These are phyloP conservation scores for Notodonta ziczac DNA, from an alignment of 2,888 invertebrate species.

Conservation along the genomic window DNA sequence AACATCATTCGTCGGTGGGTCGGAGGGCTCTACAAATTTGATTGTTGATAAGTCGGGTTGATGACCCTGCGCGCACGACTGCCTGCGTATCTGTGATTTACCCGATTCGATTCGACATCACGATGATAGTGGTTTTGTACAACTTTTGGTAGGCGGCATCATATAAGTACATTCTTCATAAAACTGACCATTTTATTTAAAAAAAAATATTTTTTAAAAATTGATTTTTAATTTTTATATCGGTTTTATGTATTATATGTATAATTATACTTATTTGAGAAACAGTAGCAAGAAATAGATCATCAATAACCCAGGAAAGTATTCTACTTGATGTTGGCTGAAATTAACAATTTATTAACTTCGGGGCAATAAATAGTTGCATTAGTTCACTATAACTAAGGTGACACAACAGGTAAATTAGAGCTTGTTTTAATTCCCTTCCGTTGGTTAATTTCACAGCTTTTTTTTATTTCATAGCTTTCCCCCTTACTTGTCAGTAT, in stretches of 20 bases:
- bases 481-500: neutral
- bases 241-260: no score
- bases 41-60: conserved; percentile 78
- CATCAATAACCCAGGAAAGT: neutral
- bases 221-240: no score
- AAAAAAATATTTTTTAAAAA: no score
- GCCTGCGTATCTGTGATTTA: conserved; percentile 54
- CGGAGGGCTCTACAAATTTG: conserved; percentile 64
- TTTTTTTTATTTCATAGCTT: neutral
- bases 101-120: conserved; percentile 59
- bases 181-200: neutral
- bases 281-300: neutral
- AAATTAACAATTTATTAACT: conserved; percentile 8
- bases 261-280: neutral
- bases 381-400: no score
- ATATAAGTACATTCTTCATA: neutral
- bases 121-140: conserved; percentile 24
- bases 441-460: no score
- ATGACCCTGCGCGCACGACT: conserved; percentile 75
- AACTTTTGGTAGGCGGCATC: neutral
- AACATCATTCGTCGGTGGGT: conserved; percentile 28
- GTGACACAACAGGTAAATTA: no score
- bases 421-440: no score
- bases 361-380: no score
- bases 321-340: conserved; percentile 17